phyloP scores from a whole-genome alignment of 2,797 vertebrate genomes.

The Chromis chromis region DNA sequence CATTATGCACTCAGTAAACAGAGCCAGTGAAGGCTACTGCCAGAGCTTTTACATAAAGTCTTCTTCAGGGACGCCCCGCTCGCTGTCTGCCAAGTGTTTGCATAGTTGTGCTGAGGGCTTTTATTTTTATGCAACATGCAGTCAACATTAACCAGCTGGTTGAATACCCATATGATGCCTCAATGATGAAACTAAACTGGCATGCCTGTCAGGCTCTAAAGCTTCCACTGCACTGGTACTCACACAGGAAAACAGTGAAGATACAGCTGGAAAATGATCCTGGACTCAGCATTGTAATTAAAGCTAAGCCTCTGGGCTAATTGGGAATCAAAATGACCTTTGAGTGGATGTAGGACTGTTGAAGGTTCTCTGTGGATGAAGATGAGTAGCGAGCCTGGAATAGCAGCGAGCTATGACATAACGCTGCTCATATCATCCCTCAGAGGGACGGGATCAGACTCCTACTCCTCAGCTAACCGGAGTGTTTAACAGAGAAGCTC shows the following conservation, averaged over 20 bases:
- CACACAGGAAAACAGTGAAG: slow-evolving; percentile 14
- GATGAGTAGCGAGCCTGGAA: slow-evolving; percentile 62
- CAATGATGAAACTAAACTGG: slow-evolving; percentile 50
- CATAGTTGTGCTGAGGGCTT: slow-evolving; percentile 33
- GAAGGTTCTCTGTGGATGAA: slow-evolving; percentile 50
- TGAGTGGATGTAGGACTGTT: slow-evolving; percentile 27
- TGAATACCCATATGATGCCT: slow-evolving; percentile 39
- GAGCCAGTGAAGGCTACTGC: slow-evolving; percentile 17
- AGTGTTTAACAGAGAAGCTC: slow-evolving; percentile 49
- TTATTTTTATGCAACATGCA: slow-evolving; percentile 51
- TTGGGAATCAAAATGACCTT: slow-evolving; percentile 50
- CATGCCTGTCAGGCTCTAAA: slow-evolving; percentile 21
- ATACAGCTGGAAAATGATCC: slow-evolving; percentile 24
- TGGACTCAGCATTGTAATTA: slow-evolving; percentile 25
- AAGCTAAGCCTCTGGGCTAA: slow-evolving; percentile 44
- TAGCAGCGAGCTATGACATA: slow-evolving; percentile 70
- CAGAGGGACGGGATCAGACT: slow-evolving; percentile 57
- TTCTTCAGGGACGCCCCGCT: slow-evolving; percentile 33
- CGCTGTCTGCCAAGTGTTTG: slow-evolving; percentile 44
- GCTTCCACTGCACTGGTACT: slow-evolving; percentile 3
- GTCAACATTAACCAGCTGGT: slow-evolving; percentile 58
- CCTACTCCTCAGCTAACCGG: slow-evolving; percentile 52
- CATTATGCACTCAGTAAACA: slow-evolving; percentile 22
- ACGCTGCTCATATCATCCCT: slow-evolving; percentile 52
- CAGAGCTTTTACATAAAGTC: slow-evolving; percentile 47